Evolutionary conservation across 2,888 invertebrate genomes (phyloP), one percentile per base, ranked within the genome.

Genomic region (Cantharis nigra): DNA sequence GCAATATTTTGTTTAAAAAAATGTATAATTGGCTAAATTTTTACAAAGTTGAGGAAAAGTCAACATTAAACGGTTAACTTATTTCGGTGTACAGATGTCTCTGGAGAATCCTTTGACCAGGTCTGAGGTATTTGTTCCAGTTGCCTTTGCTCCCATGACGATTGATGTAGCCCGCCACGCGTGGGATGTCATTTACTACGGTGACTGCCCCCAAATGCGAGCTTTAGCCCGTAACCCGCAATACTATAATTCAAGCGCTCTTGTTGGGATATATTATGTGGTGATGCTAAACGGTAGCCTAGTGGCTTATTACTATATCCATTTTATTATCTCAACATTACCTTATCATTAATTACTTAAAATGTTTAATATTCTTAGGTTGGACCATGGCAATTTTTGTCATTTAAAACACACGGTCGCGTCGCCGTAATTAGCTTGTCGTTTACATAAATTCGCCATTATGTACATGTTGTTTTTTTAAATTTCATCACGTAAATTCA

Each of bases 181-280:
- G 80, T 81, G 80, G 82, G 82, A 82, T 81, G 82, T 81, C 81
- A 82, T 83, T 83, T 83, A 82, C 80, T 80, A 83, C 82, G 82
- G 78, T 80, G 80, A 81, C 81, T 83, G 82, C 81, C 79, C 80
- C 81, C 81, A 81, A 83, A 83, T 82, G 83, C 78, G 77, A 77
- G 80, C 77, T 80, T 81, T 80, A 77, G 76, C 75, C 79, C 78
- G 80, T 78, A 81, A 80, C 78, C 79, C 79, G 75, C 80, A 71
- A 75, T 77, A 77, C 80, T 73, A 81, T 81, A 80, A 81, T 79
- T 81, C 80, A 81, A 75, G 73, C 65, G 74, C 70, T 67, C 75
- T 71, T 76, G 71, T 70, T 72, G 71, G 74, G 64, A 18, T 23
- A 30, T 49, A 28, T 69, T 72, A 71, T 67, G 28, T 67, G 73